Evolutionary conservation across 2,113 vertebrate genomes (phyloP).

Genomic region (Saimiri boliviensis): DNA sequence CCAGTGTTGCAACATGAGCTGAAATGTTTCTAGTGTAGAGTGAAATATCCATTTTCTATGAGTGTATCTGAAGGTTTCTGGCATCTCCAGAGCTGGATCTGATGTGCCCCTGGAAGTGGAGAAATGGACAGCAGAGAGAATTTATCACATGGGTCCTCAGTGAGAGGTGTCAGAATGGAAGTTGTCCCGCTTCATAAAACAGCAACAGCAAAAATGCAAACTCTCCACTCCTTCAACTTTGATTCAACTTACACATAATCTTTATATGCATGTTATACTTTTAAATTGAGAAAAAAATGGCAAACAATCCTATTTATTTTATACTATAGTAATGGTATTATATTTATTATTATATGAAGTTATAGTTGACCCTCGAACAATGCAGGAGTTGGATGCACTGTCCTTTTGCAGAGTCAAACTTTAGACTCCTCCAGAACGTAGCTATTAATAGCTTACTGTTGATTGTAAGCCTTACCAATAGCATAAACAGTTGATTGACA

Average conservation of each 20-base stretch:
- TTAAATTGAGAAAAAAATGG: background rate
- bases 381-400: background rate
- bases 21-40: background rate
- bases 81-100: background rate
- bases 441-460: background rate
- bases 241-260: background rate
- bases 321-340: background rate
- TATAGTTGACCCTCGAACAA: background rate
- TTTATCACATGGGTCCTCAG: rapidly evolving
- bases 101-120: background rate
- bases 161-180: background rate
- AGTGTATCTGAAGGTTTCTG: background rate
- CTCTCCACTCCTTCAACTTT: background rate
- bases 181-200: background rate
- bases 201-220: background rate
- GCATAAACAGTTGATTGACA: background rate
- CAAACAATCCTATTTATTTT: background rate
- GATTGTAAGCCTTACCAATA: background rate
- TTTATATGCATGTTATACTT: background rate
- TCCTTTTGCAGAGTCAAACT: background rate
- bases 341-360: background rate
- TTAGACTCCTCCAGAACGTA: background rate
- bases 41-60: background rate
- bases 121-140: background rate
- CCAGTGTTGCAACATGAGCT: background rate